Percentiles rank a stretch among this genome's conserved stretches.
Conservation (phyloP, 92 coral and sea anemone genomes). For the Zoanthus solanderi region DNA sequence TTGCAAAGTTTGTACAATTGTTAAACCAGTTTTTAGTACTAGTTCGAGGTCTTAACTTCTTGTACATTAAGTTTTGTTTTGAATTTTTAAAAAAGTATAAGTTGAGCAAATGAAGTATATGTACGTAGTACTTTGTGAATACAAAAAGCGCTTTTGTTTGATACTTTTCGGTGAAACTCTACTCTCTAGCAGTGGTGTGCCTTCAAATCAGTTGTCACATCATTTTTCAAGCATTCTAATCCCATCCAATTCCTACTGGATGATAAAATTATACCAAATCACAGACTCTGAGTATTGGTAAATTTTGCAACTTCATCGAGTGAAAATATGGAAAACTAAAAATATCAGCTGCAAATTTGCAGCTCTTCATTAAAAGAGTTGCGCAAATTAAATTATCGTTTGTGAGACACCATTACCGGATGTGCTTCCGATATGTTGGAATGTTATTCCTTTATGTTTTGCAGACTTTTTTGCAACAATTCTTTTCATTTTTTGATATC, state of each 20-base stretch:
- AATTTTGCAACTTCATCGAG: background rate
- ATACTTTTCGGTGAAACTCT: constrained; percentile 16
- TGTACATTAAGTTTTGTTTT: constrained; percentile 5
- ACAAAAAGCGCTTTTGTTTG: background rate
- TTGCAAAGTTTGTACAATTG: constrained; percentile 20
- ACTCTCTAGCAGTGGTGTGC: constrained; percentile 32
- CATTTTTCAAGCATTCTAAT: constrained; percentile 44
- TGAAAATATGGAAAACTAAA: background rate
- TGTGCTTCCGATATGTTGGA: constrained; percentile 26
- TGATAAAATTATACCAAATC: background rate
- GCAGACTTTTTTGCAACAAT: constrained; percentile 26
- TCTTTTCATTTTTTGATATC: constrained; percentile 1
- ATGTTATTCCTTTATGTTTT: constrained; percentile 37
- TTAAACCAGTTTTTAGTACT: background rate
- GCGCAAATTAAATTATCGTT: constrained; percentile 42
- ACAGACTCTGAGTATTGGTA: background rate
- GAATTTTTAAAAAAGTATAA: background rate
- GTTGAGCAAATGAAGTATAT: background rate
- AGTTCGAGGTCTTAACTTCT: background rate
- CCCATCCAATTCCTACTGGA: constrained; percentile 28
- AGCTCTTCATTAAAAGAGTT: constrained; percentile 23
- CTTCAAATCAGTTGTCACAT: constrained; percentile 36
- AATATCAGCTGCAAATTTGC: background rate
- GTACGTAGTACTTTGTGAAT: background rate
- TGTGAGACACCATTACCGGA: constrained; percentile 47